Percentiles rank a stretch among this genome's conserved stretches.
These are phyloP conservation scores for Ricordea florida DNA, from an alignment of 92 coral and sea anemone genomes.

Conservation along the genomic window DNA sequence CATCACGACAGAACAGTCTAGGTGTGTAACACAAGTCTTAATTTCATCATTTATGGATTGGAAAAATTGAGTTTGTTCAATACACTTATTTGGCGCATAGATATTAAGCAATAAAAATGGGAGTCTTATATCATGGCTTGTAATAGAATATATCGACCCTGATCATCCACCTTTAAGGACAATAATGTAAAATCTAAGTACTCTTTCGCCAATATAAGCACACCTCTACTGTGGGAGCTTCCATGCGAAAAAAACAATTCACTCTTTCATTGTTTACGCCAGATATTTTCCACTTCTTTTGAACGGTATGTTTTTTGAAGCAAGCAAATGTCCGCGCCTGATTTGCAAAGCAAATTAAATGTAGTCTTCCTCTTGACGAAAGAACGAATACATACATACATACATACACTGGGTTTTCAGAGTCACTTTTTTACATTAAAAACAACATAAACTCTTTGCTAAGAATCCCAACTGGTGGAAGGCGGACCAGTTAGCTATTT, in stretches of 20 bases:
- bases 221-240: conserved; percentile 1
- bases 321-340: not conserved
- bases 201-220: not conserved
- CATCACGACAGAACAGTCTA: not conserved
- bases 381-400: not conserved
- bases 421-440: too few relatives aligned
- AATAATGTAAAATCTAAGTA: not conserved
- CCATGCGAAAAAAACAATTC: conserved; percentile 18
- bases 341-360: not conserved
- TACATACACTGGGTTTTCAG: too few relatives aligned
- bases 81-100: not conserved
- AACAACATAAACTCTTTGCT: too few relatives aligned
- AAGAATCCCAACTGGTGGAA: too few relatives aligned
- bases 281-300: not conserved
- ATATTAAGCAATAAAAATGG: not conserved
- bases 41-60: not conserved
- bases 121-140: not conserved
- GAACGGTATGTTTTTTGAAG: conserved; percentile 16
- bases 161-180: not conserved
- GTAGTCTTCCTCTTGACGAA: not conserved
- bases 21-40: not conserved
- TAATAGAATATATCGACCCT: not conserved
- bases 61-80: not conserved
- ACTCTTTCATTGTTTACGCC: not conserved
- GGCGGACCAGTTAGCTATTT: too few relatives aligned